Evolutionary conservation across 2,888 invertebrate species (phyloP).

Genomic region (Leptogaster cylindrica): DNA sequence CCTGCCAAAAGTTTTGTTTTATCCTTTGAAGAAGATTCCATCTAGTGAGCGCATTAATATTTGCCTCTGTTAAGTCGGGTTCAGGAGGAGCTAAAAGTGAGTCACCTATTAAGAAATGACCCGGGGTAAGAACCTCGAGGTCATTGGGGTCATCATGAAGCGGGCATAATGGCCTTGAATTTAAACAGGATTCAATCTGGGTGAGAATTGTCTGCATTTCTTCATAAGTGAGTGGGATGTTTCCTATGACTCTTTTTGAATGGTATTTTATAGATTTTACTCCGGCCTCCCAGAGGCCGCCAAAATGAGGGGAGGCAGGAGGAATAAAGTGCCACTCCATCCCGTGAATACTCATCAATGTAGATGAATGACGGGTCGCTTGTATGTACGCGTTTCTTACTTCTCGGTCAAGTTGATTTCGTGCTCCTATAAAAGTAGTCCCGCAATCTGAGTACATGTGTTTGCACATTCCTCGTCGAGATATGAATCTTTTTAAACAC

Average conservation of each 20-base stretch:
- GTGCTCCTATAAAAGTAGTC: background rate
- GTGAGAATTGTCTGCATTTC: constrained; percentile 12
- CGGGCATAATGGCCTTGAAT: constrained; percentile 8
- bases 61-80: background rate
- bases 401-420: background rate
- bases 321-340: constrained; percentile 53
- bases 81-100: constrained; percentile 9
- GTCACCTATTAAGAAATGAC: constrained; percentile 21
- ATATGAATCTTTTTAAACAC: background rate
- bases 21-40: background rate
- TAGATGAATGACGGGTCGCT: background rate
- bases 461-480: background rate
- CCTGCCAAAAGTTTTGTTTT: background rate
- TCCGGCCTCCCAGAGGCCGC: constrained; percentile 49
- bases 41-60: background rate
- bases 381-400: background rate
- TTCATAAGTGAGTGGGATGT: background rate
- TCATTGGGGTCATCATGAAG: background rate
- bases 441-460: background rate
- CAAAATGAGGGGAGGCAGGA: constrained; percentile 51
- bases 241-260: background rate
- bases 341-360: background rate
- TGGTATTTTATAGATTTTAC: background rate
- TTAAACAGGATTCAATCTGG: constrained; percentile 5
- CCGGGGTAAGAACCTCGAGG: background rate